phyloP scores from a whole-genome alignment of 2,888 invertebrate genomes.

The Ochropleura leucogaster region DNA sequence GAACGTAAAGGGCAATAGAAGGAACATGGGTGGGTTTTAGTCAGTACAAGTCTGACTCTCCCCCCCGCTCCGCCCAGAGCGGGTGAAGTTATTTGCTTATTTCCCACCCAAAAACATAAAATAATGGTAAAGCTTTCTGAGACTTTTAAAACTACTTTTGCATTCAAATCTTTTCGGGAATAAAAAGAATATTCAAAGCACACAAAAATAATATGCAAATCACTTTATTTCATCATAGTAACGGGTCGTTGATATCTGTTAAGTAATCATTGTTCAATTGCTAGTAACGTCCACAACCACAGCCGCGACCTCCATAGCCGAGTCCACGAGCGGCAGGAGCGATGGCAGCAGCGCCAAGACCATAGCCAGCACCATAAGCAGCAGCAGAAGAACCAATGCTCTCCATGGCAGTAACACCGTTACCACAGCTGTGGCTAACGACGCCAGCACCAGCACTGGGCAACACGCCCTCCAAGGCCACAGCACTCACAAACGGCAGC shows the following conservation, averaged over 20 bases:
- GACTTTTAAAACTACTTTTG: background rate
- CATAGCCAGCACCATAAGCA: background rate
- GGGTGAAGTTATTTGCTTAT: no score
- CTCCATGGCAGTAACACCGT: conserved; percentile 51
- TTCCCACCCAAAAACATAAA: no score
- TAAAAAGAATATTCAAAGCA: background rate
- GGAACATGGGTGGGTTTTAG: no score
- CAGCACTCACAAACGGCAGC: conserved; percentile 50
- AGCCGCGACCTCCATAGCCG: background rate
- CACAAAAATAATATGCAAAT: background rate
- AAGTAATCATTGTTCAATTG: background rate
- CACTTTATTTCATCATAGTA: background rate
- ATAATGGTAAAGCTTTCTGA: no score
- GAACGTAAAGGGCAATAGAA: no score
- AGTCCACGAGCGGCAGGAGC: background rate
- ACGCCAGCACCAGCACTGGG: conserved; percentile 45
- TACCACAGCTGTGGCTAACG: conserved; percentile 47
- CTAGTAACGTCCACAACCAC: background rate
- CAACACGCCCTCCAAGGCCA: conserved; percentile 43
- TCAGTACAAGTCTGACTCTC: no score
- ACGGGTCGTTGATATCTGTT: background rate
- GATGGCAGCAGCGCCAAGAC: background rate
- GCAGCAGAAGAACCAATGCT: conserved; percentile 35
- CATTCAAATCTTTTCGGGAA: no score
- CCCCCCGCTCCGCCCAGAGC: no score